Evolutionary conservation across 2,888 invertebrate species (phyloP), one percentile per base, ranked within the genome.

Genomic region (Erynnis tages): DNA sequence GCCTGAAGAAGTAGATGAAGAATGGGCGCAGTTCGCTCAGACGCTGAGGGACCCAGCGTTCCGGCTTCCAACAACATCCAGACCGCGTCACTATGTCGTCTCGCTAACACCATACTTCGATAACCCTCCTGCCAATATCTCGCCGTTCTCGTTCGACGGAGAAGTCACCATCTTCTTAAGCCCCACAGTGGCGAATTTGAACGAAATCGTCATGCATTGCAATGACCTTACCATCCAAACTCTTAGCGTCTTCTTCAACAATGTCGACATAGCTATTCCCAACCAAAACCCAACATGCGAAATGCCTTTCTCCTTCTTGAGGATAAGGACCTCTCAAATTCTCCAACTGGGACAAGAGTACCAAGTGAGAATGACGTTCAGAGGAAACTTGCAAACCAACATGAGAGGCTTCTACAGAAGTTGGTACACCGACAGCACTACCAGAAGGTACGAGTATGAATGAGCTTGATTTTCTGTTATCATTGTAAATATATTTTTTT

Each of bases 361-460:
- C 71, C 74, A 87, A 27, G 78, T 96, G 27, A 81, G 78, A 53
- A 91, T 95, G 44, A 89, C 87, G 30, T 97, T 93, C 67, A 82
- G 78, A 17, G 96, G 96, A 0, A 85, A 90, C 44, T 81, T 97
- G 25, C 93, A 93, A 76, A 92, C 93, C 56, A 91, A 91, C 56
- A 90, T 96, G 73, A 91, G 93, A 77, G 96, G 96, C 14, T 96
- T 96, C 73, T 96, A 96, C 73, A 91, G 94, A 60, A 95, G 95
- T 79, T 94, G 93, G 60, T 96, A 96, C 74, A 81, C 79, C 34
- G 91, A 91, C 56, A 87, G 82, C 46, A 91, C 91, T 55, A 86
- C 89, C 57, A 91, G 91, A 92, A 82, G 82, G 85, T 81, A 64
- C 10, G 7, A 17, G n/a, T 17, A 21, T 21, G 1, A 29, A 10